These are phyloP conservation scores for Diachasma alloeum DNA, from an alignment of 1,140 invertebrate species.

Conservation along the genomic window DNA sequence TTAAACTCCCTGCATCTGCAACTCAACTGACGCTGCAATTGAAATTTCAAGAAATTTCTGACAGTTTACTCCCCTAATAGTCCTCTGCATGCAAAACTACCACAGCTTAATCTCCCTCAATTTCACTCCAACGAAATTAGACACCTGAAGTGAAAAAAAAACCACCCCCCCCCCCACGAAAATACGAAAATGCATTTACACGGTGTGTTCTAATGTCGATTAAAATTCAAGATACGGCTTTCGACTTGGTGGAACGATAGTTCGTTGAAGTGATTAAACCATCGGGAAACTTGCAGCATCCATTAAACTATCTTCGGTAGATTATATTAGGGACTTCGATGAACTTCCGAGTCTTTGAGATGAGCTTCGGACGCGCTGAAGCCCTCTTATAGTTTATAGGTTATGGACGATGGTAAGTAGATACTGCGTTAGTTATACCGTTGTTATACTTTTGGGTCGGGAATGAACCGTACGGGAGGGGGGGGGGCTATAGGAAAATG, in stretches of 20 bases:
- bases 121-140: no score
- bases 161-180: no score
- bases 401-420: not conserved
- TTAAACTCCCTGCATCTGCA: no score
- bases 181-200: no score
- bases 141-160: no score
- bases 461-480: constrained; percentile 12
- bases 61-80: no score
- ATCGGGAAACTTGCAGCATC: not conserved
- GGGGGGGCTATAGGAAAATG: constrained; percentile 34
- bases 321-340: constrained; percentile 2
- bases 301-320: constrained; percentile 1
- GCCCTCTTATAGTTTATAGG: not conserved
- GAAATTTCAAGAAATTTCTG: no score
- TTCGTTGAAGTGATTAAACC: not conserved
- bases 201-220: not conserved
- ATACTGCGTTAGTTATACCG: not conserved
- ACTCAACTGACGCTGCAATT: no score
- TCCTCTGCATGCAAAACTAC: no score
- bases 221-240: not conserved
- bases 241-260: not conserved
- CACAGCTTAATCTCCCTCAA: no score
- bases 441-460: not conserved
- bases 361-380: not conserved
- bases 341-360: not conserved